phyloP scores from a whole-genome alignment of 2,888 invertebrate genomes.

The Brassicogethes aeneus region DNA sequence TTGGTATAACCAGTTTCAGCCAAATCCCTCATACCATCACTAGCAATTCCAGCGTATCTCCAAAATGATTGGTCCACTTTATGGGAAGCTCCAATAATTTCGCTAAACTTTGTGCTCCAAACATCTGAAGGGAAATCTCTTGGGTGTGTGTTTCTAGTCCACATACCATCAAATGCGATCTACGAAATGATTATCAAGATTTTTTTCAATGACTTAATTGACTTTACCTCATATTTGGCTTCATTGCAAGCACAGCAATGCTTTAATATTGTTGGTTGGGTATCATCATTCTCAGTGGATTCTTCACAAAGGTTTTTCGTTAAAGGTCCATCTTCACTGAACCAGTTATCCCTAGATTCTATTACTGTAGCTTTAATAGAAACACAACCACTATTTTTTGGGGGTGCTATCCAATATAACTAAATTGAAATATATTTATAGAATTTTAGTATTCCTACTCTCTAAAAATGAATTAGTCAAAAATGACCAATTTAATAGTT shows the following conservation, averaged over 20 bases:
- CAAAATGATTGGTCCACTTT: slow-evolving; percentile 74
- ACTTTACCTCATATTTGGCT: slow-evolving; percentile 86
- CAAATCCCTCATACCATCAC: slow-evolving; percentile 77
- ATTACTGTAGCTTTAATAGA: slow-evolving; percentile 68
- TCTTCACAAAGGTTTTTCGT: slow-evolving; percentile 64
- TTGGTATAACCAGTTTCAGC: slow-evolving; percentile 89
- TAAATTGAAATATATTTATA: no score
- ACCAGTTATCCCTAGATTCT: slow-evolving; percentile 66
- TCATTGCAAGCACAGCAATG: slow-evolving; percentile 91
- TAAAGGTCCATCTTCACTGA: slow-evolving; percentile 66
- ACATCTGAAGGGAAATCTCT: slow-evolving; percentile 83
- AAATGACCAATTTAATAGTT: no score
- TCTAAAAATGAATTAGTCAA: no score
- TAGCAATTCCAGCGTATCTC: slow-evolving; percentile 77
- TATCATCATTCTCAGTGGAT: slow-evolving; percentile 47
- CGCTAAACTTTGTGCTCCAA: slow-evolving; percentile 86
- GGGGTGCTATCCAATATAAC: slow-evolving; percentile 68
- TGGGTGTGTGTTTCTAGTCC: slow-evolving; percentile 91
- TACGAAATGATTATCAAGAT: neutral
- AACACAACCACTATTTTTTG: slow-evolving; percentile 69
- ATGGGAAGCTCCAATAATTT: slow-evolving; percentile 91
- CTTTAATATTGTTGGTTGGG: slow-evolving; percentile 54
- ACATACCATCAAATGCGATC: slow-evolving; percentile 70
- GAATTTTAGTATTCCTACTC: no score
- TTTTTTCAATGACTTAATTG: neutral